These are phyloP conservation scores for Addax nasomaculatus DNA, from an alignment of 2,113 vertebrate species.

Conservation along the genomic window DNA sequence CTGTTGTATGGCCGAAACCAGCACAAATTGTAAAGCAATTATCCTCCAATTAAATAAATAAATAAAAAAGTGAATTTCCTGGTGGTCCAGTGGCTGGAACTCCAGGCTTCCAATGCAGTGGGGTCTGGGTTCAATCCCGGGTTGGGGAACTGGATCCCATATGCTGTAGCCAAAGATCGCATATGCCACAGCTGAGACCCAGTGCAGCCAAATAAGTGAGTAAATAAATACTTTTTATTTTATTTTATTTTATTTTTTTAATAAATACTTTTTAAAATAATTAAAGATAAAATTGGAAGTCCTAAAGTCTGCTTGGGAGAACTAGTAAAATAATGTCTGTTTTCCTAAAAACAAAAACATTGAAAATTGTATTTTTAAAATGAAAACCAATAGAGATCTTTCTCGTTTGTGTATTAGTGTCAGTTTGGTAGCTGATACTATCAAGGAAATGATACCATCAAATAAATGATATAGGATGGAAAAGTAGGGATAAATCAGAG, in stretches of 20 bases:
- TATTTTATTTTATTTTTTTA: background rate
- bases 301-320: background rate
- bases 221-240: background rate
- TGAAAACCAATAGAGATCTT: background rate
- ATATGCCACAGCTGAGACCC: background rate
- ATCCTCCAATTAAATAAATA: background rate
- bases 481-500: background rate
- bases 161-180: background rate
- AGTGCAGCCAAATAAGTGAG: background rate
- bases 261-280: background rate
- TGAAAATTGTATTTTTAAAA: background rate
- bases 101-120: background rate
- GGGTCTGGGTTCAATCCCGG: background rate
- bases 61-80: background rate
- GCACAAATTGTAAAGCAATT: background rate
- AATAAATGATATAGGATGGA: background rate
- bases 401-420: background rate
- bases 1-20: background rate
- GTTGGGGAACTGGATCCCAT: background rate
- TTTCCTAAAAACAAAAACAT: background rate
- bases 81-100: background rate
- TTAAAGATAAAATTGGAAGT: background rate
- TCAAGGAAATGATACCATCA: background rate
- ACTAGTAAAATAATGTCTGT: background rate
- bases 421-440: background rate